Percentiles rank a stretch among this genome's conserved stretches.
These are phyloP conservation scores for Odontamblyopus lacepedii DNA, from an alignment of 2,797 vertebrate genomes.

Conservation along the genomic window DNA sequence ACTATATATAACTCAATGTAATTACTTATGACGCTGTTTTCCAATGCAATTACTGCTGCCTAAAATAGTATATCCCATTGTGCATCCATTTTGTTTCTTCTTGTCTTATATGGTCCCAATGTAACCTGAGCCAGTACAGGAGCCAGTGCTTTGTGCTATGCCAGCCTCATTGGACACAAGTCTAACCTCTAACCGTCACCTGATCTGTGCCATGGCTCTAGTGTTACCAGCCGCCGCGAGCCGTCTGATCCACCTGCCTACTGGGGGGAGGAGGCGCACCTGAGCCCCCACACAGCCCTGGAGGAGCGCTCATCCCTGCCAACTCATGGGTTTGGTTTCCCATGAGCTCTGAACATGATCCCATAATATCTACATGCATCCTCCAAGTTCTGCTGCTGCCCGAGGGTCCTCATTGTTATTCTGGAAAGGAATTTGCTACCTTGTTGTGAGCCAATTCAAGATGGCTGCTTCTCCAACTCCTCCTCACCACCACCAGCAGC, in stretches of 20 bases:
- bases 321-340: slow-evolving; percentile 68
- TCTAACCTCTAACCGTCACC: slow-evolving; percentile 73
- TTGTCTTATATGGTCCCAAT: slow-evolving; percentile 39
- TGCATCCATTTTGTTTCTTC: slow-evolving; percentile 29
- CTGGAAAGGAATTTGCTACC: not conserved
- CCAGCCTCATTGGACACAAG: slow-evolving; percentile 63
- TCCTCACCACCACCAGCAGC: not conserved
- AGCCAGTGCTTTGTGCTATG: slow-evolving; percentile 68
- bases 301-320: slow-evolving; percentile 66
- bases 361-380: slow-evolving; percentile 46
- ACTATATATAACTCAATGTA: slow-evolving; percentile 14
- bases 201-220: slow-evolving; percentile 62
- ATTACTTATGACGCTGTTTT: slow-evolving; percentile 21
- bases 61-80: slow-evolving; percentile 34
- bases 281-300: slow-evolving; percentile 63
- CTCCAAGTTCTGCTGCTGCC: slow-evolving; percentile 41
- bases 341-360: slow-evolving; percentile 61
- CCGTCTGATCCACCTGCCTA: slow-evolving; percentile 52
- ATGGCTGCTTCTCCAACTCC: not conserved
- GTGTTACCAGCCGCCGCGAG: slow-evolving; percentile 73
- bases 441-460: not conserved
- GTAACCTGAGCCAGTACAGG: slow-evolving; percentile 59
- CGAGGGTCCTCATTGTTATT: not conserved
- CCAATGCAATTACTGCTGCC: not conserved
- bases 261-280: slow-evolving; percentile 63